Percentiles rank a stretch among this genome's conserved stretches.
Evolutionary conservation across 2,113 vertebrate species (phyloP).

Genomic region (Heteronetta atricapilla): DNA sequence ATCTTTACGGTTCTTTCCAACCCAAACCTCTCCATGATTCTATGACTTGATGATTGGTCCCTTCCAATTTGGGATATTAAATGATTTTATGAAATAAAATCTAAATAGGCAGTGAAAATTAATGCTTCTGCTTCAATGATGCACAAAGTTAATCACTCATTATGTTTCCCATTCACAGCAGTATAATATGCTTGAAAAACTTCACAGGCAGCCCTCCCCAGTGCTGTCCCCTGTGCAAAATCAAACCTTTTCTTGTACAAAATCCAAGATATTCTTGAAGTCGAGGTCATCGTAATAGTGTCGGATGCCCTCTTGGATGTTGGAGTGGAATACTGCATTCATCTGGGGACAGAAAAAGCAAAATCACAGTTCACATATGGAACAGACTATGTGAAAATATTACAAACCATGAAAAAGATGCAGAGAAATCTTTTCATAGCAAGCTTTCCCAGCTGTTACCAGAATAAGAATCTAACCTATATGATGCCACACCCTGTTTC

Average conservation of each 20-base stretch:
- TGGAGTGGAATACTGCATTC: conserved; percentile 83
- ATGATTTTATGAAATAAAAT: background rate
- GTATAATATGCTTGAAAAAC: background rate
- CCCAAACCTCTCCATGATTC: no score
- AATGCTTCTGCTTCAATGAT: background rate
- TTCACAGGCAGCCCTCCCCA: background rate
- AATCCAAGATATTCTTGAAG: conserved; percentile 94
- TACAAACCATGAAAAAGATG: background rate
- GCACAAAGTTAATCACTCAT: fast-evolving
- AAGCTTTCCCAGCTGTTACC: fast-evolving
- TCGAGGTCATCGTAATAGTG: conserved; percentile 93
- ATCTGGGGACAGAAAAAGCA: conserved; percentile 70
- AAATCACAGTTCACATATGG: fast-evolving
- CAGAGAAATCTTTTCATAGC: background rate
- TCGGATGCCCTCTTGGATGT: conserved; percentile 87
- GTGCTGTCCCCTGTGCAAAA: background rate
- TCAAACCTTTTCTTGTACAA: conserved; percentile 87
- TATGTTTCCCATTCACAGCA: background rate
- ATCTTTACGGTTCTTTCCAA: no score
- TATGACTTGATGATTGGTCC: no score
- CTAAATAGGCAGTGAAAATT: background rate
- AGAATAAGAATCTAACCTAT: fast-evolving
- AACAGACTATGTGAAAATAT: fast-evolving
- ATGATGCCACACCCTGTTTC: background rate
- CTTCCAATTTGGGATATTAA: no score